These are phyloP conservation scores for Leptoteleia sp. DNA, from an alignment of 1,140 invertebrate species.

Conservation along the genomic window DNA sequence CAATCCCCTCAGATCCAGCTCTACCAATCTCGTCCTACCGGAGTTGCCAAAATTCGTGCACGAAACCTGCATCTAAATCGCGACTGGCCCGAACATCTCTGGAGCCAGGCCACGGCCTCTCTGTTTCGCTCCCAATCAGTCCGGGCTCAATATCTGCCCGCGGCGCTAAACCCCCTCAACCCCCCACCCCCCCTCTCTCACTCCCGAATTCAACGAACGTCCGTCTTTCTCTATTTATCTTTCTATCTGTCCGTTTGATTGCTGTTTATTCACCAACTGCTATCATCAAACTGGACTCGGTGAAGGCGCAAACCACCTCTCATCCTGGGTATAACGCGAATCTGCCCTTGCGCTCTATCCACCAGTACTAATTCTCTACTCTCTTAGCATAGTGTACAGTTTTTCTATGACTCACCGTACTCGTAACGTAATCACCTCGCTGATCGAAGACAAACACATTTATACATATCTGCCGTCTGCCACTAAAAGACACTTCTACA, in stretches of 20 bases:
- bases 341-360: slow-evolving; percentile 10
- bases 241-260: slow-evolving; percentile 3
- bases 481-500: slow-evolving; percentile 1
- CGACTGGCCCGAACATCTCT: slow-evolving; percentile 18
- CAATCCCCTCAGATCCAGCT: slow-evolving; percentile 78
- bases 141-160: too few relatives aligned
- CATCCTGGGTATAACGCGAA: slow-evolving; percentile 8
- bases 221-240: slow-evolving; percentile 15
- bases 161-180: background rate
- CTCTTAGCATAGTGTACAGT: slow-evolving; percentile 21
- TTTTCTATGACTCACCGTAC: slow-evolving; percentile 20
- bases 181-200: too few relatives aligned
- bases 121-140: too few relatives aligned
- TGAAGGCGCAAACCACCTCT: slow-evolving; percentile 28
- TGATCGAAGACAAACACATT: slow-evolving; percentile 9
- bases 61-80: slow-evolving; percentile 86
- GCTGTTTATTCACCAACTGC: background rate
- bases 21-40: slow-evolving; percentile 80
- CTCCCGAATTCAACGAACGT: background rate
- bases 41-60: slow-evolving; percentile 86
- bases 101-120: too few relatives aligned
- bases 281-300: slow-evolving; percentile 49
- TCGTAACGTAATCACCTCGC: slow-evolving; percentile 7
- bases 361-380: slow-evolving; percentile 9
- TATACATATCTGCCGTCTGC: slow-evolving; percentile 7